Base-by-base conservation (phyloP, 2,888 invertebrate species). In the Cetonia aurata region DNA sequence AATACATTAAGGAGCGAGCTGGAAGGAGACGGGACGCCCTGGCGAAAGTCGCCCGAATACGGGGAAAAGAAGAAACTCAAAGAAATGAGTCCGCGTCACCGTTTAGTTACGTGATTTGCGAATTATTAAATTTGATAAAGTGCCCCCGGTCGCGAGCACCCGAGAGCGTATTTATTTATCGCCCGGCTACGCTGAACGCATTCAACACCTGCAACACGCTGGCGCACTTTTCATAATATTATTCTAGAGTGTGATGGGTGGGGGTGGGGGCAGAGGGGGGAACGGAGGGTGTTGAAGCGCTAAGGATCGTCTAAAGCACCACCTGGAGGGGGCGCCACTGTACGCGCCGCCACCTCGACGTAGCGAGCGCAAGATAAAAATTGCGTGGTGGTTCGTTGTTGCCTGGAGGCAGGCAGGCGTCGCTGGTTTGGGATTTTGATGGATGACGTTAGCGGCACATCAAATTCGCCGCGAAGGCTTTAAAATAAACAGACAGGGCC, bases 61-160 rank as follows among this genome's bases (percentile, higher is more conserved):
- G 46, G 19, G 48, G 6, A 37, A 48, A 33, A 31, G 62, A 42
- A 50, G 48, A 62, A 62, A 62, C 48, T 15, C 31, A 13, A 33
- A 25, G 62, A 25, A 62, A 62, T 33, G 62, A 25, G 48, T 48
- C 62, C 48, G 48, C 37, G 62, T 62, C 62, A 62, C 48, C 62
- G 48, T 62, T 62, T 62, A 62, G 62, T 50, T 62, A 62, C 62
- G 62, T 62, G 62, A 62, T 62, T 62, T 62, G 62, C 62, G 62
- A 62, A 25, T 62, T 62, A 62, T 62, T 62, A 62, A 62, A 62
- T 62, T 62, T 62, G 62, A 62, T 62, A 62, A 62, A 62, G 62
- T 48, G 15, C 62, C 33, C 33, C 33, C 62, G 62, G 48, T 46
- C 48, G 33, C 62, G 62, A 48, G 46, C 62, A 60, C 48, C 48